A percentile compares a stretch with the other conserved stretches of the same genome.
Evolutionary conservation across 2,113 vertebrate genomes (phyloP).

Genomic region (Takifugu flavidus): DNA sequence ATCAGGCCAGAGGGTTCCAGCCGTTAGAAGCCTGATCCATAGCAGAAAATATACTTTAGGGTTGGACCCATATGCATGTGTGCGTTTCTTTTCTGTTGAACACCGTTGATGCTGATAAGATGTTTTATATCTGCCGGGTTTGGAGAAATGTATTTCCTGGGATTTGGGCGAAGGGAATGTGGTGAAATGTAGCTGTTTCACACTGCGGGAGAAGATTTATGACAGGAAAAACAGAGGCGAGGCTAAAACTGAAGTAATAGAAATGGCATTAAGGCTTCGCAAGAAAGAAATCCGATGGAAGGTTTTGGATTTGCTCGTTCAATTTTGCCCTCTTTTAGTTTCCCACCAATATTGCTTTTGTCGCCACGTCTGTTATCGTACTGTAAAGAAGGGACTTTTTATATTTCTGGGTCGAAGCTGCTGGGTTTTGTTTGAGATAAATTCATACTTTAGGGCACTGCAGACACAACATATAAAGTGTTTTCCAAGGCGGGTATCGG

Average conservation of each 20-base stretch:
- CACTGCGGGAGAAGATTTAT: not conserved
- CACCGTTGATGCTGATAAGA: not conserved
- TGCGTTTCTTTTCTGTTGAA: not conserved
- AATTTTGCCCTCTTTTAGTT: not conserved
- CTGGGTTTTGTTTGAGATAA: no score
- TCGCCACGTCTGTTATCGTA: no score
- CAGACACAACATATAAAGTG: no score
- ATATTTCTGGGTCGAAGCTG: no score
- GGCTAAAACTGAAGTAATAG: conserved; percentile 5
- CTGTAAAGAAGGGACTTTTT: no score
- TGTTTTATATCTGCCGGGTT: conserved; percentile 12
- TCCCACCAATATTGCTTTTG: no score
- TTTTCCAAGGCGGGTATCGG: conserved; percentile 9
- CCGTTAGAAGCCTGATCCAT: not conserved
- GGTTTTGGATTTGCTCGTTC: not conserved
- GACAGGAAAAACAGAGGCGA: conserved; percentile 2
- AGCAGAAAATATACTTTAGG: not conserved
- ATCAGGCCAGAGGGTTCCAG: no score
- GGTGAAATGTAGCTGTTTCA: conserved; percentile 1
- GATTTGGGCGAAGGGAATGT: conserved; percentile 8
- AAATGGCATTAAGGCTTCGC: not conserved
- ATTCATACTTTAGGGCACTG: no score
- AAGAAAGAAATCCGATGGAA: not conserved
- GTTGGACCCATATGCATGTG: not conserved
- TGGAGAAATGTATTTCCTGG: conserved; percentile 16